Evolutionary conservation across 2,888 invertebrate genomes (phyloP), one percentile per base, ranked within the genome.

Genomic region (Meta bourneti): DNA sequence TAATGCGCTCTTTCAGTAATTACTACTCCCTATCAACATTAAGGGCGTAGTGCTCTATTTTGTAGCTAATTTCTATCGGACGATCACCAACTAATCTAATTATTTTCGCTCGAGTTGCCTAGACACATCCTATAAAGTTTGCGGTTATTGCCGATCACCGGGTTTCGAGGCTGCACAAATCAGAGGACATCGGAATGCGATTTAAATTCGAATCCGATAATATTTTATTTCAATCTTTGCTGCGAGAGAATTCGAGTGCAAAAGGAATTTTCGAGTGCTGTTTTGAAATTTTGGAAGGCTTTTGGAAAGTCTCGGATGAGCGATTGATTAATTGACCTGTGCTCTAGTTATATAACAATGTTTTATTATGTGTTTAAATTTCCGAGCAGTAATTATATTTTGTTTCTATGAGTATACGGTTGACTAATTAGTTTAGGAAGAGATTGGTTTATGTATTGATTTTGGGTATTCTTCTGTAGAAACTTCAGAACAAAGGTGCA

Each of bases 11-110:
- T 61, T 75, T 75, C 84, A 34, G 84, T 78, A 86, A 86, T 86
- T 86, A 86, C 86, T 78, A 71, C 86, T 61, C 86, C 86, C 77
- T 86, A 86, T 86, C 86, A 77, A 70, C 86, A 86, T 86, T 86
- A 86, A 77, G 51, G 78, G 70, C 78, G 70, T 70, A 78, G 61
- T 16, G 61, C 78, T 78, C 70, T 51, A 71, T 78, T 71, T 69
- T 54, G n/a, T n/a, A 52, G 71, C 78, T 70, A 78, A 86, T 78
- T 78, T 70, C 78, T 86, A 77, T 51, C 51, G 51, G 70, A 51
- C 86, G 70, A 86, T 86, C 86, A 78, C 70, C 86, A 49, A 51
- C 86, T 86, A 78, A 86, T 86, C 86, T 77, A 86, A 86, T 86
- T 86, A 86, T 78, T 86, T 78, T 69, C 69, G 9, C 51, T 78